phyloP scores from a whole-genome alignment of 1,140 invertebrate genomes.

The Eueides isabella region DNA sequence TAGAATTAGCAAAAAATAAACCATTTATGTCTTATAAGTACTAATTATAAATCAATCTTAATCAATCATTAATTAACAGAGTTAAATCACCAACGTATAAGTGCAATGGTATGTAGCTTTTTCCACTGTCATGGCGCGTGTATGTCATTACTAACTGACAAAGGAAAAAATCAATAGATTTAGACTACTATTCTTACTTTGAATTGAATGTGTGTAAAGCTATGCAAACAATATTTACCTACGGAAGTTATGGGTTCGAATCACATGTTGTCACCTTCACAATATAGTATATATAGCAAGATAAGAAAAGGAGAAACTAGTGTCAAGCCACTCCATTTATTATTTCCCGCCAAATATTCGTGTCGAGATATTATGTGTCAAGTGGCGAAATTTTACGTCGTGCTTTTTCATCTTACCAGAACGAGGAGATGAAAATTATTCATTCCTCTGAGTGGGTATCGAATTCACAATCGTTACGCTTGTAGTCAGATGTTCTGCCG shows the following conservation, averaged over 20 bases:
- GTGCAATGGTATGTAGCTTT: neutral
- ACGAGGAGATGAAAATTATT: too few species aligned
- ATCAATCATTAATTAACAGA: conserved; percentile 2
- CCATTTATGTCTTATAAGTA: neutral
- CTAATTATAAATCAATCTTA: conserved; percentile 4
- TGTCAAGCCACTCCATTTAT: too few species aligned
- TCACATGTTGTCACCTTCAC: neutral
- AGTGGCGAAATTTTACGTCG: too few species aligned
- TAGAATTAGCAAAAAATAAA: neutral
- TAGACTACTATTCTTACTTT: neutral
- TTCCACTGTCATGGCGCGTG: neutral
- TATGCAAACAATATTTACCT: neutral
- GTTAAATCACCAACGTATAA: neutral
- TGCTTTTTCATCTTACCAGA: too few species aligned
- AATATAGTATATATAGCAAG: too few species aligned
- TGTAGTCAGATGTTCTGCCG: too few species aligned
- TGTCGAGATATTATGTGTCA: too few species aligned
- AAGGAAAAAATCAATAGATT: neutral
- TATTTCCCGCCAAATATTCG: too few species aligned
- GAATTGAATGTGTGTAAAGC: neutral
- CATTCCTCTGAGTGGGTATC: too few species aligned
- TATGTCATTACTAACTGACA: neutral
- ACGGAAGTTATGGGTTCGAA: neutral
- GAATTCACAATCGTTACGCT: too few species aligned
- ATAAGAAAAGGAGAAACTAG: too few species aligned